Evolutionary conservation across 2,888 invertebrate genomes (phyloP), one percentile per base, ranked within the genome.

Genomic region (Polymixis flavicincta): DNA sequence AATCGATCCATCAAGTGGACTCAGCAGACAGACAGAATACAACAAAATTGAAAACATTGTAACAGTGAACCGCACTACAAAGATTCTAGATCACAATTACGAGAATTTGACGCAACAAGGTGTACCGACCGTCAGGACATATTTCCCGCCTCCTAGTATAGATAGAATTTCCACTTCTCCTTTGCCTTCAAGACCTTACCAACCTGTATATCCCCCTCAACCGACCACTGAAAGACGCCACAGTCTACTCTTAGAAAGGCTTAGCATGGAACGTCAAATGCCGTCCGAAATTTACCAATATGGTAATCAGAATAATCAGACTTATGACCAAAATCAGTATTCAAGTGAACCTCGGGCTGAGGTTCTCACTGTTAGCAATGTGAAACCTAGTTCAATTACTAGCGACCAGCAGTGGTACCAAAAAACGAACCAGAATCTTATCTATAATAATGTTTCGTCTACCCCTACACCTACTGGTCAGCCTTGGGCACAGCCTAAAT

Each of bases 381-480:
- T 96, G 0, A 96, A 96, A 79, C 96, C 96, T 5, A 96, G 96
- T 84, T 90, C 91, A 19, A 95, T 96, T 45, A 94, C 93, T 14
- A 84, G 80, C 14, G 96, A 96, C 75, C 94, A 95, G 73, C 95
- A 96, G 80, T 96, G 96, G 96, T 96, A 94, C 76, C 95, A 96
- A 85, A 94, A 95, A 73, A 92, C 87, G 52, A 92, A 89, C 57
- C 94, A 94, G 74, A 94, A 94, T 78, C 84, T 87, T 22, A 85
- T 92, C 71, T 93, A 93, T 70, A 94, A 94, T 81, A 94, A 94
- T 75, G 88, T 92, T 14, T 82, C 92, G 7, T 87, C 91, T 50
- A 88, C 92, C 11, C 79, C 74, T 77, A 89, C 79, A 78, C 89
- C 74, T 65, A 59, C 71, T 28, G 65, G 78, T 54, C 89, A 68